Evolutionary conservation across 2,888 invertebrate genomes (phyloP), one percentile per base, ranked within the genome.

Genomic region (Capitulum mitella): DNA sequence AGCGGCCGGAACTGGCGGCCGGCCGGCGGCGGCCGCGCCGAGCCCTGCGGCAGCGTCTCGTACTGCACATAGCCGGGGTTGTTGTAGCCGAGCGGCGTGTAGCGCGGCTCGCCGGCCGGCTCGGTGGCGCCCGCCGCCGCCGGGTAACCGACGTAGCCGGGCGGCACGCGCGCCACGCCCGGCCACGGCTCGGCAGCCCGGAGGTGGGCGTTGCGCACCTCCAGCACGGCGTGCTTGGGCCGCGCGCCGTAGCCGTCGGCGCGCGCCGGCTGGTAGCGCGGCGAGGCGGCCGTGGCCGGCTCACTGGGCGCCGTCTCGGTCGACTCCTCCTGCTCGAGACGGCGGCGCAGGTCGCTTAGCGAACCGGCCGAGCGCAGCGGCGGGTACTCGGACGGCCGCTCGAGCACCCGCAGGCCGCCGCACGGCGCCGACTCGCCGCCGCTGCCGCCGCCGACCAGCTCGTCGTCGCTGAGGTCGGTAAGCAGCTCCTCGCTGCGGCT

Each of bases 211-310:
- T 64, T 64, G 34, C 64, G 64, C 14, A 64, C 64, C 64, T 64
- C 70, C 58, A 40, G 34, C 37, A 37, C 19, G 77, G 32, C 26
- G 48, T 79, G 64, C 29, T 79, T 80, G 79, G 81, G 81, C 77
- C 90, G 89, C 0, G 91, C 91, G 78, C 92, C 82, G 46, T 82
- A 81, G 77, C 83, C 82, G 77, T 82, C 82, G 22, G 12, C 3
- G 51, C n/a, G 29, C 91, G 91, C 83, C 91, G 89, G 0, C 92
- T 92, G 82, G 43, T 6, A 37, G n/a, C 74, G 43, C 40, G 40
- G n/a, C 40, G 43, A 29, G 40, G 26, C 74, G 74, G 5, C n/a
- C 14, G 37, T n/a, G n/a, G n/a, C 29, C 40, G 43, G 40, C 40
- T 75, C 40, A 43, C 40, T 75, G 8, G 70, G 70, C 37, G 70